These are phyloP conservation scores for Halyomorpha halys DNA, from an alignment of 1,140 invertebrate genomes.

Conservation along the genomic window DNA sequence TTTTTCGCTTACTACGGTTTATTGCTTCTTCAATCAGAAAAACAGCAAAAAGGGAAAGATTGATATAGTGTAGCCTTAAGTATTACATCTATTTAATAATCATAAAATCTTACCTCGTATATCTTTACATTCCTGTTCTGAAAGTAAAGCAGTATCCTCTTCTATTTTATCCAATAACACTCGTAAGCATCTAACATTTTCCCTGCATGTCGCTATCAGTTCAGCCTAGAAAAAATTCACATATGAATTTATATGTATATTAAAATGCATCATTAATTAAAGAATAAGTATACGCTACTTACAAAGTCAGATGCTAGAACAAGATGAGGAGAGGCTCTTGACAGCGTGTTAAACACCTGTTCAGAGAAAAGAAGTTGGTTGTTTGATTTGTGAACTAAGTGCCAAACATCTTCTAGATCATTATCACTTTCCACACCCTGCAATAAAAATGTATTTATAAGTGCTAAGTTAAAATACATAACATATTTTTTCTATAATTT, in stretches of 20 bases:
- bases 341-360: constrained; percentile 41
- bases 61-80: too few species aligned
- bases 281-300: constrained; percentile 33
- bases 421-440: constrained; percentile 42
- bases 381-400: constrained; percentile 44
- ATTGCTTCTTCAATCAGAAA: too few species aligned
- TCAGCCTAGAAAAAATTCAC: constrained; percentile 50
- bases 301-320: constrained; percentile 39
- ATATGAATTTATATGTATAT: constrained; percentile 20
- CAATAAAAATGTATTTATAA: constrained; percentile 20
- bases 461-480: background rate
- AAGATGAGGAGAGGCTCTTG: constrained; percentile 36
- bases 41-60: too few species aligned
- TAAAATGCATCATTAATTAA: background rate
- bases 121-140: constrained; percentile 33
- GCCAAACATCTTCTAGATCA: constrained; percentile 51
- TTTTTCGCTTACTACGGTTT: too few species aligned
- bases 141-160: constrained; percentile 33
- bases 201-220: constrained; percentile 59
- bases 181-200: constrained; percentile 58
- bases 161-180: constrained; percentile 42
- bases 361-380: constrained; percentile 45
- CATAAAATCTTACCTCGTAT: constrained; percentile 34
- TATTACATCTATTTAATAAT: too few species aligned
- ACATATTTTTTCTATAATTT: background rate